Base-by-base conservation (phyloP, 1,140 invertebrate species). In the Hycleus cichorii region DNA sequence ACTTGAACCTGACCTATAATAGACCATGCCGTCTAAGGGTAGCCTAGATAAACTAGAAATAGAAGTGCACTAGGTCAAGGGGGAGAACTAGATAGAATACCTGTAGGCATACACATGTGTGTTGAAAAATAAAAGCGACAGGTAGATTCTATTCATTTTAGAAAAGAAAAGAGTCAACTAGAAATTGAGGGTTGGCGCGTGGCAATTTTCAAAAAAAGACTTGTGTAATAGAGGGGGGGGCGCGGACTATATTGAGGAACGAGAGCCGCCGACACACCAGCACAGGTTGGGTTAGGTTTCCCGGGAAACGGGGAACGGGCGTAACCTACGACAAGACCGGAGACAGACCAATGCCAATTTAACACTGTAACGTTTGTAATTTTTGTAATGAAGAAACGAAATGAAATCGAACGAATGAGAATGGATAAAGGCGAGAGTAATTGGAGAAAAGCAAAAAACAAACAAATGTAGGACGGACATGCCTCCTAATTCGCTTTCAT, bases 1-100 rank as follows among this genome's bases (percentile, higher is more conserved):
- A 68, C 69, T 72, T 72, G 70, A 72, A 72, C 70, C 67, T 70
- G 67, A 70, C 70, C 70, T 70, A 69, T 65, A 67, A 72, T 65
- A 64, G 60, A 54, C 58, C 61, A 59, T 49, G 59, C 52, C 50
- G 55, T 62, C 60, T 62, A 67, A 60, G 66, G 57, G 59, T 63
- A 64, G 62, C 60, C 65, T 63, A 68, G 64, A 63, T 60, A 61
- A 59, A 57, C 56, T 49, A 60, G 51, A 63, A 58, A 57, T 63
- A 66, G 57, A 53, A 39, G 43, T 49, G 39, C 45, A 58, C 56
- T 63, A 49, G 58, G 62, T 64, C 59, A 60, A 60, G 59, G 55
- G 47, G 47, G 51, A 44, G 48, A 6, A 47, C 44, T 32, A 32
- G 7, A 32, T 32, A 32, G 32, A 32, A 32, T 7, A 32, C 32